Percentiles rank a stretch among this genome's conserved stretches.
Evolutionary conservation across 2,888 invertebrate genomes (phyloP).

Genomic region (Stenoptilia bipunctidactyla): DNA sequence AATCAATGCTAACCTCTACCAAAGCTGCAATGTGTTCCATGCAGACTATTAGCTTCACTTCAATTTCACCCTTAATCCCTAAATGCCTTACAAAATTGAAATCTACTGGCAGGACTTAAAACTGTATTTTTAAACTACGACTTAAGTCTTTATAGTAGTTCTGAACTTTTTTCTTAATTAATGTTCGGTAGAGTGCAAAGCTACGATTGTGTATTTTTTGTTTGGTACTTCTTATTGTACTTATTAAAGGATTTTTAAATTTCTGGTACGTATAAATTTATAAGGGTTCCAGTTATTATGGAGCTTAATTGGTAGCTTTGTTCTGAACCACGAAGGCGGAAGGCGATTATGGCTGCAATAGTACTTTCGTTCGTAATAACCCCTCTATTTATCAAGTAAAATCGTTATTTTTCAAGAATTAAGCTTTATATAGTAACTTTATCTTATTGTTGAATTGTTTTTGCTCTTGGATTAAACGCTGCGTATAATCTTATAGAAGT

Average conservation of each 20-base stretch:
- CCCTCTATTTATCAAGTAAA: no score
- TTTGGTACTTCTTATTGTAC: not conserved
- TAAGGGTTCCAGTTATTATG: conserved; percentile 50
- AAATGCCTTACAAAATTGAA: not conserved
- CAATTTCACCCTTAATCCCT: not conserved
- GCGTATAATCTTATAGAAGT: no score
- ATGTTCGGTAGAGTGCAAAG: conserved; percentile 57
- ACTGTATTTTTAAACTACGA: not conserved
- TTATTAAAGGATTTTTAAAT: conserved; percentile 27
- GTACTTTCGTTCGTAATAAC: conserved; percentile 11
- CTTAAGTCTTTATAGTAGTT: not conserved
- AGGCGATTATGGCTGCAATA: conserved; percentile 25
- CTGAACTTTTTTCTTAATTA: conserved; percentile 47
- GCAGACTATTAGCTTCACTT: conserved; percentile 23
- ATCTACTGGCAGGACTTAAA: not conserved
- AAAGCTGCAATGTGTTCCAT: conserved; percentile 34
- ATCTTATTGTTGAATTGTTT: no score
- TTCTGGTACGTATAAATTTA: conserved; percentile 52
- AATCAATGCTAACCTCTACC: conserved; percentile 29
- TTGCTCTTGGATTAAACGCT: no score
- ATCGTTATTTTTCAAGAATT: no score
- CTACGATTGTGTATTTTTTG: conserved; percentile 53
- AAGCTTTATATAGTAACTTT: no score
- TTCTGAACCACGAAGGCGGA: conserved; percentile 24
- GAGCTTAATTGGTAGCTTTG: conserved; percentile 53